Conservation (phyloP, 2,113 vertebrate genomes). For the Xenopus laevis region DNA sequence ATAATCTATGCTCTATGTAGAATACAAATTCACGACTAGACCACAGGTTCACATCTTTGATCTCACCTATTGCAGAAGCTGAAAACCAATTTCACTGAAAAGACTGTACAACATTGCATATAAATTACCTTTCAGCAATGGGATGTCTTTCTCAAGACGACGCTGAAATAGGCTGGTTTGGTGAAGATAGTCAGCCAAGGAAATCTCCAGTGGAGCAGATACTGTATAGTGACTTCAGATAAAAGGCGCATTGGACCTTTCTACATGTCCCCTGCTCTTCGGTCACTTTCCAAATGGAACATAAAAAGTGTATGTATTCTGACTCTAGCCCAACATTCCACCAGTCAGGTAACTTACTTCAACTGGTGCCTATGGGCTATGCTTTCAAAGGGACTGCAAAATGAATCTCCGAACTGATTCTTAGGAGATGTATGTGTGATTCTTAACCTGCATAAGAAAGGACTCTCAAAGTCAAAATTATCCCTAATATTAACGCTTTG, state of each 20-base stretch:
- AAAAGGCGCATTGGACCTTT: neutral
- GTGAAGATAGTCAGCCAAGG: constrained; percentile 35
- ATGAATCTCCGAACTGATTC: too few species aligned
- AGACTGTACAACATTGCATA: constrained; percentile 58
- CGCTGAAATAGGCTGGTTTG: constrained; percentile 46
- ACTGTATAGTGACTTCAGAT: neutral
- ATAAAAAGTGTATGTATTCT: neutral
- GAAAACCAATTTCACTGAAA: constrained; percentile 63
- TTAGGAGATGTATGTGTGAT: too few species aligned
- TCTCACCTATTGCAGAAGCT: constrained; percentile 59
- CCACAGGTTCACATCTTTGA: constrained; percentile 63
- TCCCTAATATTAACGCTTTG: too few species aligned
- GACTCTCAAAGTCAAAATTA: too few species aligned
- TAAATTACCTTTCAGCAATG: constrained; percentile 61
- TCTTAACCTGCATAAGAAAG: too few species aligned
- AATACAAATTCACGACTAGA: constrained; percentile 59
- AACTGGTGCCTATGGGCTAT: too few species aligned
- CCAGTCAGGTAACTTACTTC: too few species aligned
- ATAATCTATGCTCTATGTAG: constrained; percentile 47
- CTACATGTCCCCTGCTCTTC: neutral
- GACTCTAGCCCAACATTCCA: neutral
- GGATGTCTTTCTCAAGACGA: constrained; percentile 43
- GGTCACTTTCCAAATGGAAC: neutral
- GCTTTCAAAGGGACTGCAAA: too few species aligned
- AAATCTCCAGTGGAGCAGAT: neutral